Evolutionary conservation across 2,888 invertebrate species (phyloP), one percentile per base, ranked within the genome.

Genomic region (Sympetrum striolatum): DNA sequence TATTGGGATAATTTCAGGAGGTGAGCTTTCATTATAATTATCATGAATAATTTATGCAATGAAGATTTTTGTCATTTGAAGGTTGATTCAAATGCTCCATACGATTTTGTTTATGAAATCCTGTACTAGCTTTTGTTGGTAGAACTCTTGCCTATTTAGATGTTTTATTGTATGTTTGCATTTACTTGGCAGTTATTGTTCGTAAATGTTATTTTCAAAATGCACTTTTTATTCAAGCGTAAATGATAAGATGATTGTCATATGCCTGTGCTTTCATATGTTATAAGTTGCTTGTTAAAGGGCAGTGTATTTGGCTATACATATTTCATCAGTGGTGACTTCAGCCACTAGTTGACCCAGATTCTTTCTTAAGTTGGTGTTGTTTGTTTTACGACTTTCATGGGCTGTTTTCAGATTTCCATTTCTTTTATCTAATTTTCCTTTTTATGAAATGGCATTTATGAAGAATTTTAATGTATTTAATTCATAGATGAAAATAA

Each of bases 1-100:
- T 98, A 98, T 94, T 98, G 98, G 98, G 98, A 98, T 93, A 98
- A 98, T 94, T 98, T 98, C 94, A 95, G 98, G 94, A 98, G 98
- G 98, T 97, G 96, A 95, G 93, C 92, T 86, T 81, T 58, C 58
- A 90, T 48, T 80, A 18, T 81, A 60, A 79, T 91, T 90, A 80
- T 79, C 73, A 5, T 79, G 39, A 86, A 58, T 86, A 86, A 35
- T 39, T 64, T 58, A 31, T 37, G 60, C 22, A 39, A 37, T 18
- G 35, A 60, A 90, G n/a, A 80, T 22, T 31, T 22, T 90, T 39
- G 31, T 80, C 79, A 31, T 3, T 90, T 79, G 39, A 44, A 80
- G 31, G 44, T 79, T 80, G 25, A 79, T 31, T 25, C 90, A 80
- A 64, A 73, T 90, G 90, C 90, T 91, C 91, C 90, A 90, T 91